Evolutionary conservation across 2,888 invertebrate genomes (phyloP), one percentile per base, ranked within the genome.

Genomic region (Plemyria rubiginata): DNA sequence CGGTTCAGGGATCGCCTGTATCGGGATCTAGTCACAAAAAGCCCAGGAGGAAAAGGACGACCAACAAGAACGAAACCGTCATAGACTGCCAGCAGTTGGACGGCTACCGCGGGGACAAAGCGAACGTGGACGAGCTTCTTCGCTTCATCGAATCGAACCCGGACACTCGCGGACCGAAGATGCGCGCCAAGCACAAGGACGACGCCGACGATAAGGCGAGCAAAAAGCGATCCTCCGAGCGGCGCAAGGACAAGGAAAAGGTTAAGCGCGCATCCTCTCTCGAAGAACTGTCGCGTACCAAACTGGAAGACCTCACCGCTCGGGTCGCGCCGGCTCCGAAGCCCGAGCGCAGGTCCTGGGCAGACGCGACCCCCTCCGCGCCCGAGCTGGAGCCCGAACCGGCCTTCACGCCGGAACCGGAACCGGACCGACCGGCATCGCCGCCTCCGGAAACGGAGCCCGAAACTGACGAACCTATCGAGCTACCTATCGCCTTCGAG

Each of bases 241-340:
- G 91, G 0, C 88, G 89, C 76, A 88, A 88, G 77, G 87, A 88
- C 73, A 85, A 85, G 76, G 87, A 87, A 74, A 87, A 88, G 76
- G 71, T 94, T 62, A 95, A 96, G 80, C 96, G 96, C 71, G 95
- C 96, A 69, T 95, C 96, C 80, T 97, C 97, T 36, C 88, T 97
- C 74, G 97, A 97, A 84, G 97, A 97, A 87, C 94, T 97, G 70
- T 96, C 96, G 52, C 95, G 96, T 72, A 95, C 96, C 62, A 96
- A 95, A 84, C 92, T 96, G 70, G 96, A 96, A 77, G 96, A 96
- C 77, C 93, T 95, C 69, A 95, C 95, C 36, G 93, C 73, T 60
- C 69, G 68, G 72, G 87, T 87, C 76, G 84, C 86, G 66, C 82
- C 73, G 62, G 73, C 81, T 70, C 73, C 78, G 78, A 86, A 87